Base-by-base conservation (phyloP, 2,888 invertebrate species). In the Lasioglossum vierecki region DNA sequence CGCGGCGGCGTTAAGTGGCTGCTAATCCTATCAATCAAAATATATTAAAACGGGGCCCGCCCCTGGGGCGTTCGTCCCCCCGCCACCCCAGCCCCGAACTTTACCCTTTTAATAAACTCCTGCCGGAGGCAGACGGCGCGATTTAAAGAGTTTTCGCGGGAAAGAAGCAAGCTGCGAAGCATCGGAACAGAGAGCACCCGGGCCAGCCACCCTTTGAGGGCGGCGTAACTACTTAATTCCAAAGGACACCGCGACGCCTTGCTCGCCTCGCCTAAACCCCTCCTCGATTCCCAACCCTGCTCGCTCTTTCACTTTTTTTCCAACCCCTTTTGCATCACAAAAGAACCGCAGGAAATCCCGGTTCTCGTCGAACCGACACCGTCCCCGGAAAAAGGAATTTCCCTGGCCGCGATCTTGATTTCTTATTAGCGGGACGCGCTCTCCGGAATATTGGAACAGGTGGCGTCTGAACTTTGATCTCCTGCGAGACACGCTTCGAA, bases 91-190 rank as follows among this genome's bases (percentile, higher is more conserved):
- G 49, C 82, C 80, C 81, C 72, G 46, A 84, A 87, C 90, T 92
- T 93, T 91, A 93, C 93, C 93, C 93, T 93, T 94, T 93, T 93
- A 93, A 93, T 93, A 94, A 93, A 92, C 91, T 87, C 89, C 81
- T 72, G 83, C 87, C 88, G 85, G 80, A 82, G 84, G 88, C 83
- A 76, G 85, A 84, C 85, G 88, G 88, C 84, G 82, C 90, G 91
- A 88, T 91, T 92, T 93, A 91, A 92, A 94, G 93, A 93, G 92
- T 90, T 88, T 91, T 92, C 91, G 83, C 89, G 91, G 91, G 91
- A 91, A 93, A 92, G 91, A 89, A 91, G 91, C 89, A 89, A 76
- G 83, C 83, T 88, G 90, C 81, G 70, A 70, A 85, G 84, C 78
- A 82, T 77, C 80, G 84, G 83, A 76, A 76, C 83, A 76, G 83